Base-by-base conservation (phyloP, 2,888 invertebrate genomes). In the Parnassius orleans region DNA sequence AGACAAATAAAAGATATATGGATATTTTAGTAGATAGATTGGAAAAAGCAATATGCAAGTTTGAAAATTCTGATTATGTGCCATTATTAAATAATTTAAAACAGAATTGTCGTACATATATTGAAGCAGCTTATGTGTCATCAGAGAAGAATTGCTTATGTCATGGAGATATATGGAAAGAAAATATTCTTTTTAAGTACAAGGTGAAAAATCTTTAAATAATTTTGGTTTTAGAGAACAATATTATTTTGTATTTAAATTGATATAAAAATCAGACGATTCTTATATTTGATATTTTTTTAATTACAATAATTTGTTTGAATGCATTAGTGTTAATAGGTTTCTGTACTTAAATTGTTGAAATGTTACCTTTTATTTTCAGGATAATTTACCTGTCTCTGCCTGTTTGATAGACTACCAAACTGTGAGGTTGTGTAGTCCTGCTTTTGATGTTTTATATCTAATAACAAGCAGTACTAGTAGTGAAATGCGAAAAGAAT, bases 151-250 rank as follows among this genome's bases (percentile, higher is more conserved):
- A 76, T 15, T 88, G 86, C 64, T 72, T 91, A 59, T 86, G 89
- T 65, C 91, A 91, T 71, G 90, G 90, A 41, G 91, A 91, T 72
- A 82, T 89, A 47, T 91, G 91, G 91, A 90, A 90, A 69, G 90
- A 90, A 72, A 91, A 91, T 66, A 80, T 90, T 60, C 71, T 91
- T 19, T 91, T 78, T 73, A 81, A 84, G 70, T 89, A 90, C 77
- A 68, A 84, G 83, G 90, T 88, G 14, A 41, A 55, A 5, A 50
- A 33, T 12, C 7, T 46, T n/a, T 46, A 46, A 11, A 46, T 46
- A n/a, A 3, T 11, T 33, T 7, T 33, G 5, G 5, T 33, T 33
- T 33, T 7, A 33, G 5, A 5, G 7, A 33, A 33, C 7, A 7
- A 33, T 33, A 33, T 33, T 33, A 5, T 7, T 33, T 33, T 33